Evolutionary conservation across 2,113 vertebrate genomes (phyloP).

Genomic region (Malaclemys terrapin): DNA sequence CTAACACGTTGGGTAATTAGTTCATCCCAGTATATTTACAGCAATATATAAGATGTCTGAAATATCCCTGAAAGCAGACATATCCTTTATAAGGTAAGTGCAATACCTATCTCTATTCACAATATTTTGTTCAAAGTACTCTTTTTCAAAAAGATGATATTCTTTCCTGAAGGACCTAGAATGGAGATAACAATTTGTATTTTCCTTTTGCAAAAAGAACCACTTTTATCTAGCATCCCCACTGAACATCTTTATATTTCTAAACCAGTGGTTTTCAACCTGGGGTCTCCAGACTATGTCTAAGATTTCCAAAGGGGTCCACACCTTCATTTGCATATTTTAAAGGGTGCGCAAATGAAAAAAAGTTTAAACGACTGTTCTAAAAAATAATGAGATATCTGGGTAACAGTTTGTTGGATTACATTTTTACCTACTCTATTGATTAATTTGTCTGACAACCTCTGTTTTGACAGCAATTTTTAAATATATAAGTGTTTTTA

Average conservation of each 20-base stretch:
- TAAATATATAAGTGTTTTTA: neutral
- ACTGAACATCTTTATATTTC: neutral
- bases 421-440: neutral
- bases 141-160: constrained; percentile 16
- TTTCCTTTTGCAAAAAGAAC: constrained; percentile 19
- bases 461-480: neutral
- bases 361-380: neutral
- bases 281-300: neutral
- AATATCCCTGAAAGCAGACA: constrained; percentile 40
- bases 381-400: neutral
- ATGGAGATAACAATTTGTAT: neutral
- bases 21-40: constrained; percentile 65
- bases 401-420: neutral
- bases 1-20: constrained; percentile 78
- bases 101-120: constrained; percentile 4
- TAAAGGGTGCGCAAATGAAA: neutral
- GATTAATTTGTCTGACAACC: neutral
- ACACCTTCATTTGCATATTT: neutral
- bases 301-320: neutral
- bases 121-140: neutral
- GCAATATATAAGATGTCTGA: constrained; percentile 80
- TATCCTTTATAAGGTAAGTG: constrained; percentile 78
- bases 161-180: neutral
- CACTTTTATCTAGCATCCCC: neutral
- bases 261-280: neutral